Conservation (phyloP, 1,140 invertebrate genomes). For the Trachymyrmex septentrionalis region DNA sequence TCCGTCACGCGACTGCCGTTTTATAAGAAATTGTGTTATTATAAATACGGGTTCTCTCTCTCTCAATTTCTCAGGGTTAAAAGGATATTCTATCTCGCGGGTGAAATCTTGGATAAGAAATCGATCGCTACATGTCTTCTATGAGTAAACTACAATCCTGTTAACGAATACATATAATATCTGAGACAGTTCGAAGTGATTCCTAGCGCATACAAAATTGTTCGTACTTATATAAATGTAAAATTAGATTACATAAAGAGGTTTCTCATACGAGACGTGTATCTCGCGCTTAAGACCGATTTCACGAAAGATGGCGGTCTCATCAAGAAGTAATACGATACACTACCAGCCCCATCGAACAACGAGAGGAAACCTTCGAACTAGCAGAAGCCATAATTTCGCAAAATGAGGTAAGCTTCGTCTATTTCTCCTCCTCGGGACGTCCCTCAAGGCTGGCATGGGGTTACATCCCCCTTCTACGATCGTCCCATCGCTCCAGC, state of each 20-base stretch:
- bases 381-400: slow-evolving; percentile 74
- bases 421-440: slow-evolving; percentile 60
- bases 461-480: slow-evolving; percentile 71
- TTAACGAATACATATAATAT: not conserved
- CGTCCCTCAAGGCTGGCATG: slow-evolving; percentile 69
- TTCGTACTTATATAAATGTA: not conserved
- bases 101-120: slow-evolving; percentile 15
- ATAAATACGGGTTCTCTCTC: not conserved
- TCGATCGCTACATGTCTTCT: not conserved
- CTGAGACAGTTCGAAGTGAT: not conserved
- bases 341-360: slow-evolving; percentile 10
- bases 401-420: slow-evolving; percentile 72
- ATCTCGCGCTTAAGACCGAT: slow-evolving; percentile 4
- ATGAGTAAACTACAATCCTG: not conserved
- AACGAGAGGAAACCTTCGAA: slow-evolving; percentile 54
- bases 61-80: not conserved
- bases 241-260: not conserved
- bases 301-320: slow-evolving; percentile 41
- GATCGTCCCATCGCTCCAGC: slow-evolving; percentile 66
- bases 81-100: not conserved
- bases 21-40: not conserved
- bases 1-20: slow-evolving; percentile 5
- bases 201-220: not conserved
- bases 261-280: not conserved
- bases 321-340: slow-evolving; percentile 54